phyloP scores from a whole-genome alignment of 2,888 invertebrate genomes.

The Ecdyonurus torrentis region DNA sequence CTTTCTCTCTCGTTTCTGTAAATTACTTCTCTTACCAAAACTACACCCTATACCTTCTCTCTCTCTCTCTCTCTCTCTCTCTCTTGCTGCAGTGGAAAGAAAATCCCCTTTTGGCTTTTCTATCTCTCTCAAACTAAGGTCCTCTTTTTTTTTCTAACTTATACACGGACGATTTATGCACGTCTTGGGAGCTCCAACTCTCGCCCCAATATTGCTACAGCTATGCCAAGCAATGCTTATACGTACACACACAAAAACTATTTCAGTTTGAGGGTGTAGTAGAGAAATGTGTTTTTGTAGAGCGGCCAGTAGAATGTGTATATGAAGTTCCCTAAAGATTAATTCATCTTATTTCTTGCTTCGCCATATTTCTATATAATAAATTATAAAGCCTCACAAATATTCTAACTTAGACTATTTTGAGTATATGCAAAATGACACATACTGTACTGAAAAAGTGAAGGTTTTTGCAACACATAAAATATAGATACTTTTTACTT shows the following conservation, averaged over 20 bases:
- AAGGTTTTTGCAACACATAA: too few species aligned
- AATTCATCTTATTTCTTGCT: background rate
- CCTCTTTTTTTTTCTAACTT: background rate
- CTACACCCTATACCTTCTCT: background rate
- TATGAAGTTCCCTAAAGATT: background rate
- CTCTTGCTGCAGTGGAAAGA: too few species aligned
- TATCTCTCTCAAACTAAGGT: background rate
- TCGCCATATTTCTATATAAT: background rate
- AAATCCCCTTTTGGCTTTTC: too few species aligned
- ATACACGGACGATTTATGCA: background rate
- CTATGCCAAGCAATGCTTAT: background rate
- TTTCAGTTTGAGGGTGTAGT: too few species aligned
- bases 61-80: background rate
- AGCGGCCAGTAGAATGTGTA: background rate
- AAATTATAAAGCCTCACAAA: background rate
- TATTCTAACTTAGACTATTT: too few species aligned
- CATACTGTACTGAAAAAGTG: too few species aligned
- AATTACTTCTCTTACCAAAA: background rate
- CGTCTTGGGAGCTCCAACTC: background rate
- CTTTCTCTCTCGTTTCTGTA: too few species aligned
- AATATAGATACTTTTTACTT: too few species aligned
- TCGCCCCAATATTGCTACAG: background rate
- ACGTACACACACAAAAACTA: background rate
- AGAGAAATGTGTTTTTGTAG: background rate
- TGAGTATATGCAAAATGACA: too few species aligned